Base-by-base conservation (phyloP, 23 tunicate species). In the Pegea sp. region DNA sequence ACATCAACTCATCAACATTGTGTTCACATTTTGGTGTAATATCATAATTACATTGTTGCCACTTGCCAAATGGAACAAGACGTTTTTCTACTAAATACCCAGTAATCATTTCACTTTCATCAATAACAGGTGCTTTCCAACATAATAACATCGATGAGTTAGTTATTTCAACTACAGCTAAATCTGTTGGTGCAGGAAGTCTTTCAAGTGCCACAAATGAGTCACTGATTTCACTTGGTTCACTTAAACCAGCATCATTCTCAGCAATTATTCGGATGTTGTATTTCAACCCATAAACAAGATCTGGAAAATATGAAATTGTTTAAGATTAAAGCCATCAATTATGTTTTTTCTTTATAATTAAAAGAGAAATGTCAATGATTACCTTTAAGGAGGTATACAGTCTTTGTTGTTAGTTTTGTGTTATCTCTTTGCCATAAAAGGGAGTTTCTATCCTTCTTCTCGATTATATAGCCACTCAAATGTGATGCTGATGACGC, bases 11-110 rank as follows among this genome's bases (percentile, higher is more conserved):
- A 49, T 89, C 98, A 31, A 70, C 58, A 48, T 89, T 77, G 57
- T 66, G 77, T 63, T 71, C 48, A 46, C 63, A 66, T 22, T 89
- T 77, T 21, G 80, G 28, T 4, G 77, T 70, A 44, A 62, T 71
- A 22, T 72, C 77, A 64, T 53, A 89, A 58, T 89, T 89, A 61
- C 98, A 89, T 65, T 71, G 70, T 32, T 66, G 31, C 81, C 88
- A 89, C 44, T 53, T 49, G 1, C 77, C 90, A 20, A 62, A 34
- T 19, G 90, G 76, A 8, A 63, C 33, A 42, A 71, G 81, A 24
- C 90, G 70, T 66, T 89, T 89, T 61, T 89, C 98, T 55, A 89
- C 59, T 52, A 72, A 77, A 66, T 89, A 89, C 3, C 90, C 90
- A 20, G 60, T 71, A 11, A 89, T 42, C 3, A 66, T 55, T 51